Conservation (phyloP, 2,113 vertebrate genomes). For the Columbina picui region DNA sequence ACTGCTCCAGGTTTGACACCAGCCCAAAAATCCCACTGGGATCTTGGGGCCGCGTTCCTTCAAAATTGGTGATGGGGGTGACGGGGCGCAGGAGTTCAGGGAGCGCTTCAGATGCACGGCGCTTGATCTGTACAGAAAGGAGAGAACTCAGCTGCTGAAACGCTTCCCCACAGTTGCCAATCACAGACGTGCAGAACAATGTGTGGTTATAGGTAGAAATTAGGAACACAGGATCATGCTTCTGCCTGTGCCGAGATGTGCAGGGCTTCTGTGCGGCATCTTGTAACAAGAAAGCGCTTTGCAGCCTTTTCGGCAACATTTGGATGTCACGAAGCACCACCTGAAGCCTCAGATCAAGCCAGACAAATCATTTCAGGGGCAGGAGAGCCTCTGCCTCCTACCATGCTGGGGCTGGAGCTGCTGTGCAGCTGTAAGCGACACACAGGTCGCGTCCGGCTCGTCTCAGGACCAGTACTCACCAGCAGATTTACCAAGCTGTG, state of each 20-base stretch:
- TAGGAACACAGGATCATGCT: not conserved
- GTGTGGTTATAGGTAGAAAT: rapidly evolving
- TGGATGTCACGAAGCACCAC: not conserved
- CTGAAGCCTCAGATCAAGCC: not conserved
- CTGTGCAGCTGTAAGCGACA: rapidly evolving
- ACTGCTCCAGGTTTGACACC: constrained; percentile 88
- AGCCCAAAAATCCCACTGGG: constrained; percentile 86
- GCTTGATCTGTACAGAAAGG: constrained; percentile 84
- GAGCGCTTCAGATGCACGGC: constrained; percentile 89
- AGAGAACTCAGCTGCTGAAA: not conserved
- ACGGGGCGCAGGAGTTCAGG: constrained; percentile 91
- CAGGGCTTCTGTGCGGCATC: not conserved
- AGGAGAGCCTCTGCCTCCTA: not conserved
- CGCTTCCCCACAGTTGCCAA: rapidly evolving
- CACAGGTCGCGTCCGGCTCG: not conserved
- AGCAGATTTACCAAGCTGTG: not conserved
- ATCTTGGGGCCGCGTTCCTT: constrained; percentile 79
- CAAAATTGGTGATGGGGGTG: constrained; percentile 84
- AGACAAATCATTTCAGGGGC: not conserved
- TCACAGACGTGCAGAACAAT: rapidly evolving
- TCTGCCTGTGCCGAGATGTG: rapidly evolving
- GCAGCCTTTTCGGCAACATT: not conserved
- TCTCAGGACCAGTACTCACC: not conserved
- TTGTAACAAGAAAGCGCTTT: not conserved
- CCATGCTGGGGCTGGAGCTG: not conserved